Conservation (phyloP, 2,888 invertebrate species). For the Acanthococcus lagerstroemiae region DNA sequence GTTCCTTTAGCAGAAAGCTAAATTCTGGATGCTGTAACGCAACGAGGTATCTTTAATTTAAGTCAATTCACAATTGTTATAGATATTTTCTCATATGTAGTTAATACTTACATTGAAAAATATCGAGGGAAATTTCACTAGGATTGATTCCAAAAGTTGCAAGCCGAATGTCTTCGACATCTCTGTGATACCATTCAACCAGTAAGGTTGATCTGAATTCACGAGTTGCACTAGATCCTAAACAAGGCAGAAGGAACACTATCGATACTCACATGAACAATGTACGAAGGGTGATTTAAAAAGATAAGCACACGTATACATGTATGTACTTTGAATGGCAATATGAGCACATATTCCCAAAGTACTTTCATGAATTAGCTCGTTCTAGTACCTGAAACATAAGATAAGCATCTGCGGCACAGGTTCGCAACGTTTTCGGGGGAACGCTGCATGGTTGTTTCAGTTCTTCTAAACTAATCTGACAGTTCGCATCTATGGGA, state of each 20-base stretch:
- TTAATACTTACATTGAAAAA: slow-evolving; percentile 62
- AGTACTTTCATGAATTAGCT: no score
- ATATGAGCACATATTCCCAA: not conserved
- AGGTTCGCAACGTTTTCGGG: slow-evolving; percentile 72
- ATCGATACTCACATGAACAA: not conserved
- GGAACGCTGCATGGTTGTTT: slow-evolving; percentile 64
- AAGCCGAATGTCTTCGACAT: slow-evolving; percentile 95
- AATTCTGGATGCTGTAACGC: slow-evolving; percentile 78
- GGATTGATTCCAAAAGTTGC: slow-evolving; percentile 85
- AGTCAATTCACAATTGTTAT: not conserved
- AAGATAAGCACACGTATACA: not conserved
- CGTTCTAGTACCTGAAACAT: slow-evolving; percentile 73
- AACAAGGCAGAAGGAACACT: not conserved
- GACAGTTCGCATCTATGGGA: slow-evolving; percentile 38
- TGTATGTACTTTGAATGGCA: not conserved
- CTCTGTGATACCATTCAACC: slow-evolving; percentile 91
- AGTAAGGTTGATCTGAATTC: slow-evolving; percentile 90
- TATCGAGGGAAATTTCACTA: slow-evolving; percentile 73
- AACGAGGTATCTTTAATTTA: not conserved
- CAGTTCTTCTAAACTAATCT: slow-evolving; percentile 66
- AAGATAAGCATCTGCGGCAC: slow-evolving; percentile 88
- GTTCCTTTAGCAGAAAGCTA: slow-evolving; percentile 85
- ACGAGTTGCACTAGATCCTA: slow-evolving; percentile 92
- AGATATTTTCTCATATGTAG: not conserved
- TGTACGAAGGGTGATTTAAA: not conserved